phyloP scores from a whole-genome alignment of 2,888 invertebrate genomes.

The Hirtodrosophila cameraria region DNA sequence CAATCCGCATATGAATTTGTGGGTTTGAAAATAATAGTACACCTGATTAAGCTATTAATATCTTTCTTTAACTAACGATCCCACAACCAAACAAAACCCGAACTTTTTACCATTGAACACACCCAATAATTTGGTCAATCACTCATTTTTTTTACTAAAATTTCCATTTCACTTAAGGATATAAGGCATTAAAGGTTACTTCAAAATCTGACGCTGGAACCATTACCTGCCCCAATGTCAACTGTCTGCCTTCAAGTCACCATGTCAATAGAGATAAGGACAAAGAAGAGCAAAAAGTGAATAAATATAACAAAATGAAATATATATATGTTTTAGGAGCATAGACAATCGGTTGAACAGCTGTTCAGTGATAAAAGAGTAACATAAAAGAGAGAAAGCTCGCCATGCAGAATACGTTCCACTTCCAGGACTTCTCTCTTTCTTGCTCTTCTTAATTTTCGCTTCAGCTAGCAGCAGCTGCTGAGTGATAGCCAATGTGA shows the following conservation, averaged over 20 bases:
- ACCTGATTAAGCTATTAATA: too few relatives aligned
- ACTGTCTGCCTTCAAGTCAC: slow-evolving; percentile 15
- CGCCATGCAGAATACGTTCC: slow-evolving; percentile 48
- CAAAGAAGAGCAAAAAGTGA: slow-evolving; percentile 17
- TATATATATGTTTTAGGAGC: slow-evolving; percentile 16
- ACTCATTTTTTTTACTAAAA: too few relatives aligned
- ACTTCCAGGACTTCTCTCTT: slow-evolving; percentile 50
- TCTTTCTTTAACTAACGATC: too few relatives aligned
- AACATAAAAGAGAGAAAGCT: slow-evolving; percentile 31
- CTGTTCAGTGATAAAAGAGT: slow-evolving; percentile 45
- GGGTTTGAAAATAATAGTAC: too few relatives aligned
- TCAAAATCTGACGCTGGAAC: slow-evolving; percentile 20
- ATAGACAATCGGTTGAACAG: slow-evolving; percentile 42
- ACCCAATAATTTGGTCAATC: too few relatives aligned
- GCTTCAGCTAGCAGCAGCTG: slow-evolving; percentile 51
- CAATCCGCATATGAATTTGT: too few relatives aligned
- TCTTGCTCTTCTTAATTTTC: background rate
- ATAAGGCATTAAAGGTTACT: background rate
- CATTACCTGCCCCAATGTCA: slow-evolving; percentile 76
- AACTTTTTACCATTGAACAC: too few relatives aligned
- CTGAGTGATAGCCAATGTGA: slow-evolving; percentile 5
- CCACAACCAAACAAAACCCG: too few relatives aligned
- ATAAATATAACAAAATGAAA: slow-evolving; percentile 9
- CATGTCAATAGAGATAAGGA: slow-evolving; percentile 18
- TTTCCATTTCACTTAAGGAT: too few relatives aligned